Conservation (phyloP, 2,888 invertebrate genomes). For the Geophilus truncorum region DNA sequence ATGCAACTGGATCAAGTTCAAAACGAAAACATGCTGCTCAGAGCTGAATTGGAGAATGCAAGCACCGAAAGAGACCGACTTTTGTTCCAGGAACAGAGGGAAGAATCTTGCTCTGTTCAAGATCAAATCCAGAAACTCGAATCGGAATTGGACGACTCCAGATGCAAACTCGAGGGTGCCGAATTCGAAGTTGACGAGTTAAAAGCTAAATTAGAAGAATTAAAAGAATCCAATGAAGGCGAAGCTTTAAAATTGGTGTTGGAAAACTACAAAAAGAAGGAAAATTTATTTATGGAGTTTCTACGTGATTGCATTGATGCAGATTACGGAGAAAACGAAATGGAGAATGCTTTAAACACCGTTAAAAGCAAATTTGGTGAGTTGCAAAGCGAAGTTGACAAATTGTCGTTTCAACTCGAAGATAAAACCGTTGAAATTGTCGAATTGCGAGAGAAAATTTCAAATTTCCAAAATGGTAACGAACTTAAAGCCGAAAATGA, state of each 20-base stretch:
- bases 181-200: conserved; percentile 22
- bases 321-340: neutral
- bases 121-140: neutral
- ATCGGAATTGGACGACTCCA: neutral
- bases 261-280: neutral
- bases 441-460: neutral
- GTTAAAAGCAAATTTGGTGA: neutral
- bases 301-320: neutral
- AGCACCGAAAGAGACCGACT: conserved; percentile 11
- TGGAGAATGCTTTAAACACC: neutral
- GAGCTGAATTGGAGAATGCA: neutral
- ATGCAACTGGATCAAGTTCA: neutral
- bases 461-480: neutral
- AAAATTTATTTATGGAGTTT: neutral
- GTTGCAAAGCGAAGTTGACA: neutral
- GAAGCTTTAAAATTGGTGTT: neutral
- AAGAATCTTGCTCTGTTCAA: neutral
- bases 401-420: neutral
- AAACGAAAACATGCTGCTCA: neutral
- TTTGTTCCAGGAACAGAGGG: conserved; percentile 15
- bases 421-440: neutral
- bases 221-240: neutral
- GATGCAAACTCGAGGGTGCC: neutral
- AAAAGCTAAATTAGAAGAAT: conserved; percentile 14
- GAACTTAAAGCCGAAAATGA: neutral